Conservation (phyloP, 2,888 invertebrate species). For the Agapostemon virescens region DNA sequence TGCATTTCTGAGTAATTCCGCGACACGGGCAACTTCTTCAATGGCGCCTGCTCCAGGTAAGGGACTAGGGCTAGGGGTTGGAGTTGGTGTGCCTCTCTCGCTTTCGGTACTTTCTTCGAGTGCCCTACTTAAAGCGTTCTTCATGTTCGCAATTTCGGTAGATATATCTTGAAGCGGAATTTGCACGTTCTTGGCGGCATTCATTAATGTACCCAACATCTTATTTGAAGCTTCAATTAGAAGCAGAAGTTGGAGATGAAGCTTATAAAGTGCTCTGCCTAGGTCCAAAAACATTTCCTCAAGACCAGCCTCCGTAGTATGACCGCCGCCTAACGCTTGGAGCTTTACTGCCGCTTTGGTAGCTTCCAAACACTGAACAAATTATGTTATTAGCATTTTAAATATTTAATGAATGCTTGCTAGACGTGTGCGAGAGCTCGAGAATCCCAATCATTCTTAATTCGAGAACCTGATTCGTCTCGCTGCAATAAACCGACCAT, state of each 20-base stretch:
- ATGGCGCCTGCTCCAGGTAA: constrained; percentile 79
- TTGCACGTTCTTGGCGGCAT: constrained; percentile 83
- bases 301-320: constrained; percentile 82
- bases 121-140: constrained; percentile 83
- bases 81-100: constrained; percentile 85
- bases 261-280: constrained; percentile 93
- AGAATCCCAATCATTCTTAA: too few species aligned
- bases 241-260: constrained; percentile 94
- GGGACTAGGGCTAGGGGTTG: constrained; percentile 83
- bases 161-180: constrained; percentile 85
- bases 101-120: constrained; percentile 84
- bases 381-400: constrained; percentile 32
- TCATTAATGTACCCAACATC: constrained; percentile 86
- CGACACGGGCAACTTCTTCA: constrained; percentile 78
- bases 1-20: constrained; percentile 81
- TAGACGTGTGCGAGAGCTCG: too few species aligned
- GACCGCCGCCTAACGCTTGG: constrained; percentile 85
- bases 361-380: constrained; percentile 88
- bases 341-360: constrained; percentile 91
- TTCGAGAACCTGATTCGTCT: too few species aligned
- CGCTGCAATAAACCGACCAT: too few species aligned
- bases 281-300: constrained; percentile 90
- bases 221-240: constrained; percentile 94
- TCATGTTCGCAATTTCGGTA: constrained; percentile 83
- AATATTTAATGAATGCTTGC: too few species aligned